phyloP scores from a whole-genome alignment of 2,888 invertebrate species.

The Drosophila lutescens region DNA sequence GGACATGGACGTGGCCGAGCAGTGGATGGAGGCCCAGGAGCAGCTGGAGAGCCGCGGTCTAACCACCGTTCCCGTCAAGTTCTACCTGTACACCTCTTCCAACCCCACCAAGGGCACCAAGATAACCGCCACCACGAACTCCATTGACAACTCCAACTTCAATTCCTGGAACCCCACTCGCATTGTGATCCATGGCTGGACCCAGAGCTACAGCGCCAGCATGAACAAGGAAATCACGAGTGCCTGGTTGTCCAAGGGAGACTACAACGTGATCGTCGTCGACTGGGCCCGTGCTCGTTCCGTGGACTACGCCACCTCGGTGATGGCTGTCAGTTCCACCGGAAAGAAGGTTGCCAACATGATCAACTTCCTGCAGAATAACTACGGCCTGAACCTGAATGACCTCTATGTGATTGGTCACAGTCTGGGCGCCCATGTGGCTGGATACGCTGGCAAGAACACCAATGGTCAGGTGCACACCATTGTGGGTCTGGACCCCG shows the following conservation, averaged over 20 bases:
- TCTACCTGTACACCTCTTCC: slow-evolving; percentile 71
- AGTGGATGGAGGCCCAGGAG: slow-evolving; percentile 53
- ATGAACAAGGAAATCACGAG: slow-evolving; percentile 72
- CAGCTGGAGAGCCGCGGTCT: slow-evolving; percentile 43
- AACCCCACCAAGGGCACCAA: slow-evolving; percentile 66
- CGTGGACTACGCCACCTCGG: slow-evolving; percentile 86
- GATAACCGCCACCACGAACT: slow-evolving; percentile 54
- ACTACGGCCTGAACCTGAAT: slow-evolving; percentile 85
- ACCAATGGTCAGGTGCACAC: slow-evolving; percentile 86
- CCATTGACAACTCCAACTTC: slow-evolving; percentile 60
- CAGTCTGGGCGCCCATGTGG: slow-evolving; percentile 87
- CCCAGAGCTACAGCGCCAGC: slow-evolving; percentile 85
- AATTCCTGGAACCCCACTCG: slow-evolving; percentile 68
- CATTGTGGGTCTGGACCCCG: slow-evolving; percentile 85
- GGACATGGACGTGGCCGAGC: slow-evolving; percentile 60
- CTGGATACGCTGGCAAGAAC: slow-evolving; percentile 87
- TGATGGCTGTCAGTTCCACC: slow-evolving; percentile 81
- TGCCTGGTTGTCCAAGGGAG: slow-evolving; percentile 86
- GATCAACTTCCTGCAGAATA: slow-evolving; percentile 83
- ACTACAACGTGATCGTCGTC: slow-evolving; percentile 86
- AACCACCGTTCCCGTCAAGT: slow-evolving; percentile 56
- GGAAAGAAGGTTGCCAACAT: slow-evolving; percentile 77
- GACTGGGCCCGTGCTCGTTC: slow-evolving; percentile 87
- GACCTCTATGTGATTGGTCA: slow-evolving; percentile 86
- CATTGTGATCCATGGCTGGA: slow-evolving; percentile 86